Base-by-base conservation (phyloP, 2,888 invertebrate genomes). In the Galerucella calmariensis region DNA sequence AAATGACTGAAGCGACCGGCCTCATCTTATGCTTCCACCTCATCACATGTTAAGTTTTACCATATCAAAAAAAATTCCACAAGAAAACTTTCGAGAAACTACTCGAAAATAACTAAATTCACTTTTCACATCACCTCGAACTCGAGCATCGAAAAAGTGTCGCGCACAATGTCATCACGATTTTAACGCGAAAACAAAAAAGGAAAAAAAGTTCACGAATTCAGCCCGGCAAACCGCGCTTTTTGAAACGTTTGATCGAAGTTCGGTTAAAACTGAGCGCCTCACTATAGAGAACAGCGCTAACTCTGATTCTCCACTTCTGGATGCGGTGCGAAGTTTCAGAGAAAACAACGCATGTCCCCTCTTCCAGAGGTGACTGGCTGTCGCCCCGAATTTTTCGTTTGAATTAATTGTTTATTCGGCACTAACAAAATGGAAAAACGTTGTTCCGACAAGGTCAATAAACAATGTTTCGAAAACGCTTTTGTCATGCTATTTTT, bases 1-100 rank as follows among this genome's bases (percentile, higher is more conserved):
- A 79, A 73, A 83, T 77, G 70, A 81, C 78, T 72, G 81, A 81
- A 78, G 80, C 80, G 62, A 81, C 77, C 76, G 79, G 77, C 82
- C 79, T 82, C 83, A 83, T 83, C 69, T 77, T 75, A 51, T 48
- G 46, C 59, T 53, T 65, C 70, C 72, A 69, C 53, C 53, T 61
- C 72, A 65, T 79, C 75, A 76, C 78, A 79, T 77, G 72, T 76
- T 77, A 76, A 41, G 44, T 66, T 65, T 51, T 24, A 24, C 24
- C 65, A 58, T 27, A 44, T 41, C 71, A 44, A 71, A 58, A 67
- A 27, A n/a, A 48, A n/a, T 10, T 56, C 27, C 16, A 61, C 35
- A 59, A 44, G 11, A 71, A 73, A 74, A 72, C 66, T 67, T 67
- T 65, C 41, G 35, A 63, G 59, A 73, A 77, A 73, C 67, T 65